These are phyloP conservation scores for Ambastaia sidthimunki DNA, from an alignment of 2,797 vertebrate genomes.

Conservation along the genomic window DNA sequence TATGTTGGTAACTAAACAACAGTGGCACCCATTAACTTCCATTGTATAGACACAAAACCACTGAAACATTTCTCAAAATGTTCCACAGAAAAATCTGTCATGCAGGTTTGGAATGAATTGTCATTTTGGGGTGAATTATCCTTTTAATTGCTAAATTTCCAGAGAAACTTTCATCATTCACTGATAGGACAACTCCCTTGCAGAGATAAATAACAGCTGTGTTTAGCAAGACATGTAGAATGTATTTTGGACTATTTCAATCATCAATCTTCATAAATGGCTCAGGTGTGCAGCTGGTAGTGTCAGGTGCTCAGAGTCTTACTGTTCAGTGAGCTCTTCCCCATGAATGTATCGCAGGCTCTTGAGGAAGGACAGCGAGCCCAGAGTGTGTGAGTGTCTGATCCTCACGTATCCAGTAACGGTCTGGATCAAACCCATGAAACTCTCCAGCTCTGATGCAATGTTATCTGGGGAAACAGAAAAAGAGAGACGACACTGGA, in stretches of 20 bases:
- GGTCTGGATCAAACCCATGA: conserved; percentile 96
- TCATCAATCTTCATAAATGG: not conserved
- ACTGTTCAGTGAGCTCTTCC: conserved; percentile 92
- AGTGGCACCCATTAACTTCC: too few species aligned
- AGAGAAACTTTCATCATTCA: not conserved
- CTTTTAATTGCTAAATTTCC: too few species aligned
- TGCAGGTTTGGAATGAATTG: too few species aligned
- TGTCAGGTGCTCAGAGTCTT: conserved; percentile 57
- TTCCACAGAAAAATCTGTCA: too few species aligned
- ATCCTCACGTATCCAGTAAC: conserved; percentile 96
- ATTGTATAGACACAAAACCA: too few species aligned
- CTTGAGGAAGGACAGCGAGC: conserved; percentile 95
- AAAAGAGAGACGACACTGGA: conserved; percentile 34
- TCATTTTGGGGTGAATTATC: too few species aligned
- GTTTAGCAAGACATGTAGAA: not conserved
- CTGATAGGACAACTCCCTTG: not conserved
- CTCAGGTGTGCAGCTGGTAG: not conserved
- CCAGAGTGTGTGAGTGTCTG: conserved; percentile 92
- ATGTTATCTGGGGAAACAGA: conserved; percentile 86
- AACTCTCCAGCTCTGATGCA: conserved; percentile 95
- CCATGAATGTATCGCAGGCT: conserved; percentile 92
- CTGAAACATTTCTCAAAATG: too few species aligned
- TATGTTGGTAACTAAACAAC: too few species aligned
- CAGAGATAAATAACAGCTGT: conserved; percentile 1
- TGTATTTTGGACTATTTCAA: not conserved